These are phyloP conservation scores for Paralichthys olivaceus DNA, from an alignment of 2,113 vertebrate species.

Conservation along the genomic window DNA sequence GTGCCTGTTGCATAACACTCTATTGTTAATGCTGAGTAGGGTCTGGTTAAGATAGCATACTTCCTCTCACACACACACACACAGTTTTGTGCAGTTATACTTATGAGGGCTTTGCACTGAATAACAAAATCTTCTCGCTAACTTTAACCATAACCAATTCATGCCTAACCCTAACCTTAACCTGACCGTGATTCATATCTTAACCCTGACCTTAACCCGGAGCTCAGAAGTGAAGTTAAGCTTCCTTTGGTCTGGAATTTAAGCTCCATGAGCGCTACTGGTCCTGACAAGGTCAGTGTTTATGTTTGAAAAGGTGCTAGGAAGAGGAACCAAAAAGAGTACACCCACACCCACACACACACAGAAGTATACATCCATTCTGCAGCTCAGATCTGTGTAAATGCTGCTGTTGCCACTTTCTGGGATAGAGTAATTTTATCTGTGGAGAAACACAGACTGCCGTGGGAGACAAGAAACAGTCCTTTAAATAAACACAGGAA, in stretches of 20 bases:
- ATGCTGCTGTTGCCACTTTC: slow-evolving; percentile 2
- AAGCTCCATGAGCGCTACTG: too few relatives aligned
- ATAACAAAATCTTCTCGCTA: too few relatives aligned
- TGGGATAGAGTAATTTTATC: neutral
- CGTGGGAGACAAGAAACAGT: neutral
- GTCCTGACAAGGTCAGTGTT: too few relatives aligned
- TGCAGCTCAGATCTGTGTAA: neutral
- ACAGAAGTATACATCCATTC: neutral
- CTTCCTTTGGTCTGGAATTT: too few relatives aligned
- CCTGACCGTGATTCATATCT: too few relatives aligned
- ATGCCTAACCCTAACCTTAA: too few relatives aligned
- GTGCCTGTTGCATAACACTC: slow-evolving; percentile 12
- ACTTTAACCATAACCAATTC: too few relatives aligned
- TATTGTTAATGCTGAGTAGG: neutral
- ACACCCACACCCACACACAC: neutral
- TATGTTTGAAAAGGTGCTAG: too few relatives aligned
- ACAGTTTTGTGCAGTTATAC: neutral
- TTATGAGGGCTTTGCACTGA: too few relatives aligned
- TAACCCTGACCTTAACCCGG: too few relatives aligned
- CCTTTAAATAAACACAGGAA: slow-evolving; percentile 10
- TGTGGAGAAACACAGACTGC: neutral
- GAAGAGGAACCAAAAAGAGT: too few relatives aligned
- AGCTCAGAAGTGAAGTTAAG: too few relatives aligned
- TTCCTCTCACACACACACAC: neutral
- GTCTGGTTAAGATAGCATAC: neutral